These are phyloP conservation scores for Corythornis leucogaster DNA, from an alignment of 2,797 vertebrate species.

Conservation along the genomic window DNA sequence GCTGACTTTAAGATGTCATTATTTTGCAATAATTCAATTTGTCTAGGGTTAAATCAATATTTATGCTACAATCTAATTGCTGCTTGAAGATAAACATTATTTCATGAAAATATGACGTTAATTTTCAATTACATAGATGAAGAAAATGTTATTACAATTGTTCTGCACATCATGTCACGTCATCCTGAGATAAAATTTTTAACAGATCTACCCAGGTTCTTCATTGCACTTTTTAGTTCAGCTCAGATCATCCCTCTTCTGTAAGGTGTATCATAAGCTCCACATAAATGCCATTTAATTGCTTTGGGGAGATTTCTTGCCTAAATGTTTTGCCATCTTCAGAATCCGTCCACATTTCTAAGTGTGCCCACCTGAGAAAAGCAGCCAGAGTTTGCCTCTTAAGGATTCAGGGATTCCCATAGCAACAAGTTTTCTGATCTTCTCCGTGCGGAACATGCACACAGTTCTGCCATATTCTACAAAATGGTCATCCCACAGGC, in stretches of 20 bases:
- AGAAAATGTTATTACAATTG: neutral
- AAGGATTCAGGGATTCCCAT: conserved; percentile 94
- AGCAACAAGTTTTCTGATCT: conserved; percentile 89
- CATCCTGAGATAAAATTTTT: neutral
- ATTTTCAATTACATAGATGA: conserved; percentile 24
- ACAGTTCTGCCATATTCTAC: conserved; percentile 90
- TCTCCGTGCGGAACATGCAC: conserved; percentile 96
- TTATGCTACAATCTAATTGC: conserved; percentile 6
- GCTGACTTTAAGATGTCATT: neutral
- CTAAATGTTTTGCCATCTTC: neutral
- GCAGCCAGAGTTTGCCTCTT: conserved; percentile 93
- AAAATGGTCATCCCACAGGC: conserved; percentile 92
- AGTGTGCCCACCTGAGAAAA: conserved; percentile 86
- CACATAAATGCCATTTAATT: neutral
- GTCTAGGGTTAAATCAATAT: conserved; percentile 17
- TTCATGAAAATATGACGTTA: neutral
- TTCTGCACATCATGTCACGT: neutral
- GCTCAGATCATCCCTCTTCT: neutral
- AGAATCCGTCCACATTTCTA: neutral
- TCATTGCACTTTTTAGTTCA: neutral
- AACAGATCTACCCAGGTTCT: neutral
- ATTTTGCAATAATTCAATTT: conserved; percentile 40
- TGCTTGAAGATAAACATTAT: neutral
- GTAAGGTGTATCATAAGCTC: neutral
- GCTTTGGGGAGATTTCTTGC: neutral